Evolutionary conservation across 2,888 invertebrate species (phyloP).

Genomic region (Xanthia togata): DNA sequence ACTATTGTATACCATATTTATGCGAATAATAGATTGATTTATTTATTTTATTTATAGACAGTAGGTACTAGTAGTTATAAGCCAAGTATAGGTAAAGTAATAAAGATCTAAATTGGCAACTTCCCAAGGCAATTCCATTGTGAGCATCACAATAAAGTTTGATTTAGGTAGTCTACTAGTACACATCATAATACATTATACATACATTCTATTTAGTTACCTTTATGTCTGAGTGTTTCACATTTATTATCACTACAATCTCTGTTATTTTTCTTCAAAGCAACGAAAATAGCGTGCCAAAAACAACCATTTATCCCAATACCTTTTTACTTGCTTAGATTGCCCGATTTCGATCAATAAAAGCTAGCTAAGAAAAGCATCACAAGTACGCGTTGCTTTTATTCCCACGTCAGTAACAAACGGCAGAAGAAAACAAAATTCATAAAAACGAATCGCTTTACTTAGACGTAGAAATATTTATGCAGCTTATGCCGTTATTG

Average conservation of each 20-base stretch:
- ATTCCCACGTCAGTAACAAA: conserved; percentile 47
- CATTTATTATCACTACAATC: conserved; percentile 37
- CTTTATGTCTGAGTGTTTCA: conserved; percentile 20
- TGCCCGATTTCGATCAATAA: conserved; percentile 21
- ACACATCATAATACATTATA: conserved; percentile 7
- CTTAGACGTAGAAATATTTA: conserved; percentile 62
- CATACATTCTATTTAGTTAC: conserved; percentile 13
- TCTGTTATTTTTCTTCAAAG: conserved; percentile 14
- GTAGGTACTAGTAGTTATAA: no score
- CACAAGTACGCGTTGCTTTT: conserved; percentile 8
- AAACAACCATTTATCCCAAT: conserved; percentile 24
- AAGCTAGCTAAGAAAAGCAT: conserved; percentile 32
- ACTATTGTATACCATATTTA: no score
- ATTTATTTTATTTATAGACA: no score
- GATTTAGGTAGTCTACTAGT: conserved; percentile 26
- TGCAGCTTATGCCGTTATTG: conserved; percentile 57
- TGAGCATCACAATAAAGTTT: conserved; percentile 28
- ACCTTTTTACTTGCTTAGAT: conserved; percentile 29
- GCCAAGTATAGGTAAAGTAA: conserved; percentile 3
- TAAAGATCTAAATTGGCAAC: conserved; percentile 34
- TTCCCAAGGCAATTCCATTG: conserved; percentile 17
- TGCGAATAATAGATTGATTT: no score
- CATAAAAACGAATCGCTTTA: conserved; percentile 45
- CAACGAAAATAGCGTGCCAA: conserved; percentile 17
- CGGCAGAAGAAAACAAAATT: conserved; percentile 33